Base-by-base conservation (phyloP, 2,888 invertebrate species). In the Anorthoa munda region DNA sequence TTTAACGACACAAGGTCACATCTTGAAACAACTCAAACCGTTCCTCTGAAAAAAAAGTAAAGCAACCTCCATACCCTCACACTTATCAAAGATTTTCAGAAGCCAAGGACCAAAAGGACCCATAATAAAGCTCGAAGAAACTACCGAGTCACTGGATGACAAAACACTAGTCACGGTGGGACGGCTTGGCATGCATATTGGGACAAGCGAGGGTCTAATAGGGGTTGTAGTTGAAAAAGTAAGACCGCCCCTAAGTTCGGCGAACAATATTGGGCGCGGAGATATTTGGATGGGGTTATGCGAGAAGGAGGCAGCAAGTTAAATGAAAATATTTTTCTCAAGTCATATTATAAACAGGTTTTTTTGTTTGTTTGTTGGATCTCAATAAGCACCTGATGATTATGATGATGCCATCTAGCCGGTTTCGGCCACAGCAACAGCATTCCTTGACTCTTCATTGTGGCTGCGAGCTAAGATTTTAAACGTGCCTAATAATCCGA, bases 141-240 rank as follows among this genome's bases (percentile, higher is more conserved):
- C 60, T 39, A 79, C 79, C 59, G 39, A 79, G 67, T 79, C 67
- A 68, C 60, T 68, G 45, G 73, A 79, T 66, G 80, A 73, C 67
- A 15, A 65, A 53, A 68, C 65, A 80, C 80, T 55, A 73, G 74
- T 55, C 75, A 68, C 74, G 50, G n/a, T n/a, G 51, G 68, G 56
- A 46, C 67, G 56, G 46, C 46, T 55, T 55, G 80, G 80, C 66
- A 83, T 83, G 74, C 61, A 60, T 31, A 61, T 68, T 59, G 66
- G 75, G 61, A 59, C 65, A 58, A 79, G 74, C 21, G 60, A 66
- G 65, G 83, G 74, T 79, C 67, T 55, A 68, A 79, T 58, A 72
- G 31, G 55, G 67, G 65, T 83, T 61, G 60, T 72, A 67, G 67
- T 83, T 58, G 79, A 83, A 80, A 79, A 80, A 82, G 56, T 72